Base-by-base conservation (phyloP, 2,113 vertebrate species). In the Salvator merianae region DNA sequence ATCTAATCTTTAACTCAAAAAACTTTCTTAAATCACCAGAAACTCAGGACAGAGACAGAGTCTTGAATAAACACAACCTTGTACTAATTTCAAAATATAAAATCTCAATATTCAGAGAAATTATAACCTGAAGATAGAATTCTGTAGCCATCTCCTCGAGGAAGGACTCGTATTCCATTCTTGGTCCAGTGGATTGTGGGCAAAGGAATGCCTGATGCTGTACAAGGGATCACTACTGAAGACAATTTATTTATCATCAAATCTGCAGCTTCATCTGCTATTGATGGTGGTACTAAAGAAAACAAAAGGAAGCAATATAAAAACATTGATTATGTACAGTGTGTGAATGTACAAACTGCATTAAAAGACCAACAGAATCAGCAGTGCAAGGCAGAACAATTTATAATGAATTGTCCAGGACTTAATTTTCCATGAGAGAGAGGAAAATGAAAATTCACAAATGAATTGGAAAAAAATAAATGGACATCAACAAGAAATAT, bases 231-330 rank as follows among this genome's bases (percentile, higher is more conserved):
- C 36, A 99, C 82, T 10, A 97, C 95, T 2, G 97, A 96, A 87
- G 97, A 96, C n/a, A 97, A 90, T 85, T 91, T 98, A 88, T 94
- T 98, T 16, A 98, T 97, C 66, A 97, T 85, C 5, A 99, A 89
- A 87, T 99, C 97, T 2, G 97, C 95, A 68, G 95, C 95, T 92
- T 99, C 98, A 91, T 99, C 99, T 71, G 98, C 98, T 92, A 99
- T 97, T 32, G 98, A 97, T 16, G 99, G 98, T 87, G 98, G 98
- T 89, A 99, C 99, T 99, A 62, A 38, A 93, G 72, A 86, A 89
- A 14, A 3, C 84, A 89, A n/a, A 88, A 22, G 1, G 81, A n/a
- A 36, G 32, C 66, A n/a, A 70, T 34, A 62, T 83, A 86, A 84
- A 68, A 65, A 84, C 84, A 88, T 32, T 30, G 5, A 2, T 2